Conservation (phyloP, 92 coral and sea anemone genomes). For the Porites cylindrica region DNA sequence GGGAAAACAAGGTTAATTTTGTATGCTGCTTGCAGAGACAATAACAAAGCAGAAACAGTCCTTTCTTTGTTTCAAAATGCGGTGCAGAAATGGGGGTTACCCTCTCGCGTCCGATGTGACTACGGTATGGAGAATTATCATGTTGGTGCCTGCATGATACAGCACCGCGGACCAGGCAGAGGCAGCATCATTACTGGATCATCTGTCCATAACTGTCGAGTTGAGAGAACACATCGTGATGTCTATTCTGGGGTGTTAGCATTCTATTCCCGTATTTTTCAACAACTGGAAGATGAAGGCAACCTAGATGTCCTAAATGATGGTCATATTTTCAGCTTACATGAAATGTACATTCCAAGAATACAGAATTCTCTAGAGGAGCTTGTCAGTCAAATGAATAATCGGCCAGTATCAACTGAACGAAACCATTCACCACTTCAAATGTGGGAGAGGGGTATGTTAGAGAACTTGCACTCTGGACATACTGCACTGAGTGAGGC, state of each 20-base stretch:
- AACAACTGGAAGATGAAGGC: slow-evolving; percentile 53
- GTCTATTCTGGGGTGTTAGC: slow-evolving; percentile 33
- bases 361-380: slow-evolving; percentile 57
- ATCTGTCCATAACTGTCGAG: slow-evolving; percentile 54
- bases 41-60: slow-evolving; percentile 62
- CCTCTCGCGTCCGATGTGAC: slow-evolving; percentile 46
- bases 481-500: slow-evolving; percentile 70
- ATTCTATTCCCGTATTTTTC: slow-evolving; percentile 40
- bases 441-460: slow-evolving; percentile 83
- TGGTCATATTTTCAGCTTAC: slow-evolving; percentile 49
- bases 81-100: slow-evolving; percentile 52
- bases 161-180: slow-evolving; percentile 61
- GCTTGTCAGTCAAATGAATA: slow-evolving; percentile 76
- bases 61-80: background rate
- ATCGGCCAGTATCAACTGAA: slow-evolving; percentile 88
- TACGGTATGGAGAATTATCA: slow-evolving; percentile 45
- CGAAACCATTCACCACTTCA: slow-evolving; percentile 80
- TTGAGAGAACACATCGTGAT: slow-evolving; percentile 37
- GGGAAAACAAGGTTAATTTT: slow-evolving; percentile 46
- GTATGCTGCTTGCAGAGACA: slow-evolving; percentile 55
- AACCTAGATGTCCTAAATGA: slow-evolving; percentile 46
- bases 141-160: slow-evolving; percentile 63
- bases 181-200: slow-evolving; percentile 70
- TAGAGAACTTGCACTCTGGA: slow-evolving; percentile 79
- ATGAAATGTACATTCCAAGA: slow-evolving; percentile 62